Base-by-base conservation (phyloP, 2,888 invertebrate genomes). In the Hemicrepidius hirtus region DNA sequence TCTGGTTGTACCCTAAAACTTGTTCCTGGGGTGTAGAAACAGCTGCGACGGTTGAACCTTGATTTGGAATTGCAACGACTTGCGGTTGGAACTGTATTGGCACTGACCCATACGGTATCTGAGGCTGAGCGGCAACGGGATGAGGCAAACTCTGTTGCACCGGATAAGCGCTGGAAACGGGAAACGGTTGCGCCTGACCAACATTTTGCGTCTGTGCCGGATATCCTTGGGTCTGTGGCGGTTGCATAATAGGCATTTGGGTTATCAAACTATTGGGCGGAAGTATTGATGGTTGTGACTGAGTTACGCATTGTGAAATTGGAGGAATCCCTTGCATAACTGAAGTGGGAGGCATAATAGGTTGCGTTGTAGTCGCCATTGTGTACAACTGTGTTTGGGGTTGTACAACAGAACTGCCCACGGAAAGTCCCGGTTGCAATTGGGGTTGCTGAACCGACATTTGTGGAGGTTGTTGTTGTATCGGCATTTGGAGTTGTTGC, bases 201-300 rank as follows among this genome's bases (percentile, higher is more conserved):
- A 60, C 41, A 21, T 35, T 40, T 28, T 49, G 68, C 4, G 41
- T 32, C 21, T 24, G 50, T 3, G 68, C 32, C 0, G 60, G 2
- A 20, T 20, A 28, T 2, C 6, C 12, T 20, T 37, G 44, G 4
- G 40, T 24, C 28, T 41, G 60, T 13, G 50, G 64, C 12, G 53
- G 64, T 50, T 18, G 50, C 16, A 40, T 7, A 24, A 53, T 10
- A 0, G 64, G 9, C 13, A 57, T 21, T 21, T 68, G 71, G 10
- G 68, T 50, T n/a, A 55, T 24, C 12, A 44, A 35, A 13, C 20
- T 65, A 20, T 40, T 60, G 7, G 64, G 59, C 9, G 70, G 63
- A 16, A 32, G 57, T 10, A 62, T 59, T 32, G 71, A 64, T 63
- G 71, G 67, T 63, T 76, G 76, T 12, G 75, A 68, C 24, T 74